Evolutionary conservation across 2,797 vertebrate genomes (phyloP).

Genomic region (Hyperoplus immaculatus): DNA sequence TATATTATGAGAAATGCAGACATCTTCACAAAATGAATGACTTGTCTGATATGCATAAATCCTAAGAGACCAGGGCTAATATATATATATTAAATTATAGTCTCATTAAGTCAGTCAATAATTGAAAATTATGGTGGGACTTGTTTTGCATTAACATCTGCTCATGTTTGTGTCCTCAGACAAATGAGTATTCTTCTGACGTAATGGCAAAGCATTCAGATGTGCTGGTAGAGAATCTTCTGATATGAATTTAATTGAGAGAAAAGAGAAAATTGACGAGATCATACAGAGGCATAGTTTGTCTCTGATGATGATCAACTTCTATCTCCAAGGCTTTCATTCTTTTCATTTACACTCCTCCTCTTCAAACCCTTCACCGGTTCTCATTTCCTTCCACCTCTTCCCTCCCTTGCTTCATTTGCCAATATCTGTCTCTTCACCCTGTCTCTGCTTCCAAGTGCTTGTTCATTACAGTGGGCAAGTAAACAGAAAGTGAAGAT

Average conservation of each 20-base stretch:
- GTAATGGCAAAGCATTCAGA: neutral
- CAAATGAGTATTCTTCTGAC: neutral
- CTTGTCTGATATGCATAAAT: neutral
- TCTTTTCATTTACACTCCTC: neutral
- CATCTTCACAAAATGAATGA: neutral
- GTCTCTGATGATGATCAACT: neutral
- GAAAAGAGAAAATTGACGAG: neutral
- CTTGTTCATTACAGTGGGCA: neutral
- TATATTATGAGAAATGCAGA: neutral
- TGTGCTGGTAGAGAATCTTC: neutral
- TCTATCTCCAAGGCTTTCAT: neutral
- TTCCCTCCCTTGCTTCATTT: neutral
- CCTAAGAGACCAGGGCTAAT: neutral
- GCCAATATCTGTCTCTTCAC: neutral
- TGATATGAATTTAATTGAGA: neutral
- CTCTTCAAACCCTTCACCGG: no score
- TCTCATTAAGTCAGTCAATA: conserved; percentile 10
- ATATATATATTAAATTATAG: neutral
- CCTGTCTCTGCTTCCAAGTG: neutral
- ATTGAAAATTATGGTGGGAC: conserved; percentile 1
- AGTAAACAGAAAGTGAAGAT: neutral
- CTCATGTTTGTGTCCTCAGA: conserved; percentile 7
- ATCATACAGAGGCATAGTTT: neutral
- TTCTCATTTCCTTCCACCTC: neutral
- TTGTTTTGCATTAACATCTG: conserved; percentile 20